Percentiles rank a stretch among this genome's conserved stretches.
phyloP scores from a whole-genome alignment of 1,140 invertebrate genomes.

The Bombus pyrosoma region DNA sequence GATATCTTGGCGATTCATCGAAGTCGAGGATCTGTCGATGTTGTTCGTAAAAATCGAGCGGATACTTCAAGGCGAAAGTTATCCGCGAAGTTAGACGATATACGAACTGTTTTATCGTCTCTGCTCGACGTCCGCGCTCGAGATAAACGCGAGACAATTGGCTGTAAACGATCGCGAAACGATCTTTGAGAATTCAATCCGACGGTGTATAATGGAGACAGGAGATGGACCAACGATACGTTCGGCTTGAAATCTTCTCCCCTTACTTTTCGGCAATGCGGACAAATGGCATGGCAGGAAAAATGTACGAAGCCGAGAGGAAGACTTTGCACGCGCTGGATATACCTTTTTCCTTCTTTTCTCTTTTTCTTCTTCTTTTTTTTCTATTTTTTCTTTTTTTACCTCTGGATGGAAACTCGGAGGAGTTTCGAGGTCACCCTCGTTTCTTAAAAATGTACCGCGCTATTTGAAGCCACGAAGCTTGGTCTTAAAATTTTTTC shows the following conservation, averaged over 20 bases:
- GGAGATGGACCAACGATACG: background rate
- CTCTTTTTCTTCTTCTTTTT: background rate
- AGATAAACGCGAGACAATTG: background rate
- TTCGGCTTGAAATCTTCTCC: background rate
- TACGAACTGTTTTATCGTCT: background rate
- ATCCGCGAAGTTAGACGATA: no score
- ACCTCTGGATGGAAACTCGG: background rate
- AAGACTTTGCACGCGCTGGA: background rate
- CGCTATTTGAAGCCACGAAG: background rate
- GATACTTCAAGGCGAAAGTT: background rate
- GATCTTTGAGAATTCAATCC: constrained; percentile 9
- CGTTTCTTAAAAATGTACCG: constrained; percentile 43
- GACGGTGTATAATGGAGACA: background rate
- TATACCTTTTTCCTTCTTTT: background rate
- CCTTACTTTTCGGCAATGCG: constrained; percentile 1
- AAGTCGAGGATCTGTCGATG: background rate
- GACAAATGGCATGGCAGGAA: constrained; percentile 5
- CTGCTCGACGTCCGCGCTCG: background rate
- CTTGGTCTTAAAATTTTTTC: constrained; percentile 20
- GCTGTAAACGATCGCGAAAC: background rate
- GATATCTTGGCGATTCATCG: background rate
- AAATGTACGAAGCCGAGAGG: background rate
- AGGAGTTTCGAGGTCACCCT: constrained; percentile 38
- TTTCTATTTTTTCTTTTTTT: background rate
- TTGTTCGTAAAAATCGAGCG: constrained; percentile 32